Percentiles rank a stretch among this genome's conserved stretches.
These are phyloP conservation scores for Pituophis catenifer DNA, from an alignment of 2,113 vertebrate species.

Conservation along the genomic window DNA sequence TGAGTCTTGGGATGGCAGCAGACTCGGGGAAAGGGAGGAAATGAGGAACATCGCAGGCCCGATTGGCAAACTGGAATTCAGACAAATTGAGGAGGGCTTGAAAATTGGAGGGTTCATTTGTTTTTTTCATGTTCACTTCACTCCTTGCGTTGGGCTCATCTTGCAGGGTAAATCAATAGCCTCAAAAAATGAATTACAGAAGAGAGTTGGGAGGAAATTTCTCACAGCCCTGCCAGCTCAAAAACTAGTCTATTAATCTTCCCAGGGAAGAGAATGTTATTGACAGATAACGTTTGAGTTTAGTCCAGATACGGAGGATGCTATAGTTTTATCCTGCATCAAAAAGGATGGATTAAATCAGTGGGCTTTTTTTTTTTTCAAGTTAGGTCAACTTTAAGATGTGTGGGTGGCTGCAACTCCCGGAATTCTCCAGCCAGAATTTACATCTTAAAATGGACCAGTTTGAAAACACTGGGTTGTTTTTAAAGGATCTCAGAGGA, in stretches of 20 bases:
- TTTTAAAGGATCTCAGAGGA: not conserved
- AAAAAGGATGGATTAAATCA: not conserved
- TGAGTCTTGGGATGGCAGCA: not conserved
- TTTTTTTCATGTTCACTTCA: not conserved
- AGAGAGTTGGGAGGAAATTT: not conserved
- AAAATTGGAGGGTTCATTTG: not conserved
- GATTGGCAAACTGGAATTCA: not conserved
- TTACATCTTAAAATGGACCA: not conserved
- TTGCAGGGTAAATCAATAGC: not conserved
- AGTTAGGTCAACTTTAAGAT: not conserved
- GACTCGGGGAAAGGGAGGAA: not conserved
- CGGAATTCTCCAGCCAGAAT: not conserved
- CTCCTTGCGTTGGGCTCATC: not conserved
- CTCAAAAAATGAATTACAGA: not conserved
- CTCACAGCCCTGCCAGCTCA: not conserved
- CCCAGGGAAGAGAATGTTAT: not conserved
- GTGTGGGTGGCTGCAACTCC: not conserved
- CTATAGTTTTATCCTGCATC: not conserved
- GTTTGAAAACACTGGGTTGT: not conserved
- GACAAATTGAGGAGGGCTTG: not conserved
- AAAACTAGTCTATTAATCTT: not conserved
- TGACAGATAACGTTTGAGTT: not conserved
- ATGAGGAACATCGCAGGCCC: not conserved
- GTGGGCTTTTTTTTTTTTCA: not conserved
- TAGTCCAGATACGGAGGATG: not conserved